A percentile compares a stretch with the other conserved stretches of the same genome.
These are phyloP conservation scores for Paelopatides confundens DNA, from an alignment of 53 echinoderm and acorn worm genomes.

Conservation along the genomic window DNA sequence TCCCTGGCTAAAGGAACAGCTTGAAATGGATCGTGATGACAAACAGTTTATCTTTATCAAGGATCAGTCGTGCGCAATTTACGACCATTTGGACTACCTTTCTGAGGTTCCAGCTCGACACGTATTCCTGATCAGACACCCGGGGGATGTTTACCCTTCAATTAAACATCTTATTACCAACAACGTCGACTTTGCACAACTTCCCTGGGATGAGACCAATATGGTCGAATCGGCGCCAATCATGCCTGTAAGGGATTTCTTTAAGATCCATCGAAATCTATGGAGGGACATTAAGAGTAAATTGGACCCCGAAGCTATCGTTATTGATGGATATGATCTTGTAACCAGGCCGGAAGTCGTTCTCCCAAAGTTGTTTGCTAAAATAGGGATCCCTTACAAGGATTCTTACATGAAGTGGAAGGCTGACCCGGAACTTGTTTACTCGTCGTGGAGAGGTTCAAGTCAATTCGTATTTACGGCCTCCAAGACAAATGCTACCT, in stretches of 20 bases:
- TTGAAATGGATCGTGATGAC: neutral
- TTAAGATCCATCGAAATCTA: neutral
- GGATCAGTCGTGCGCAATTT: slow-evolving; percentile 15
- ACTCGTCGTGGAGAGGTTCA: slow-evolving; percentile 3
- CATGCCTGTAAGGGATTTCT: neutral
- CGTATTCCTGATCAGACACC: slow-evolving; percentile 1
- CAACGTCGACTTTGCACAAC: neutral
- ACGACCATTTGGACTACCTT: neutral
- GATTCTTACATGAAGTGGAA: neutral
- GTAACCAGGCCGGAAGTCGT: neutral
- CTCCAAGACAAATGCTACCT: neutral
- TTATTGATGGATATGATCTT: neutral
- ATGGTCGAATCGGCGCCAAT: neutral
- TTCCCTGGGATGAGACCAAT: neutral
- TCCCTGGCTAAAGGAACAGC: neutral
- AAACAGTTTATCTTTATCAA: slow-evolving; percentile 7
- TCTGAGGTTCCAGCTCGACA: neutral
- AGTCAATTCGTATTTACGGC: neutral
- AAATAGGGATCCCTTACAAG: slow-evolving; percentile 2
- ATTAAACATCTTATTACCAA: neutral
- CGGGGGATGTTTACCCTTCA: neutral
- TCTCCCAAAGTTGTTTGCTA: neutral
- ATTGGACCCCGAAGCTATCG: neutral
- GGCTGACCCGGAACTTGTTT: neutral
- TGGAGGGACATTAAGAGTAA: neutral